Conservation (phyloP, 2,888 invertebrate species). For the Notodonta ziczac region DNA sequence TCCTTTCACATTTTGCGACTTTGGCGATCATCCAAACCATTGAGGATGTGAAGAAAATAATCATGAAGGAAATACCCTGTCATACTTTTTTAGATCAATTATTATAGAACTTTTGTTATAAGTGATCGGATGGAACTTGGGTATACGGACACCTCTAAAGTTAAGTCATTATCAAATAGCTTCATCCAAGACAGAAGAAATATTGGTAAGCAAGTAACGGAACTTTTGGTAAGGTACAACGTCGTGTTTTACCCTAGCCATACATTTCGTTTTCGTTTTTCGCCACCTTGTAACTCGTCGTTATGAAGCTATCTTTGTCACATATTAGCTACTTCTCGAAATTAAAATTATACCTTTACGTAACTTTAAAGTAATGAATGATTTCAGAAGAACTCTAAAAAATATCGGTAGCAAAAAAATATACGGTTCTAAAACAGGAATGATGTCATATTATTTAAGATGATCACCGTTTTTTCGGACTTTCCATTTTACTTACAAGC, state of each 20-base stretch:
- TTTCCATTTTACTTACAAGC: no score
- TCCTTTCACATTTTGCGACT: conserved; percentile 38
- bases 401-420: no score
- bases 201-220: neutral
- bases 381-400: no score
- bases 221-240: neutral
- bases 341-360: neutral
- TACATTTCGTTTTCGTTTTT: conserved; percentile 46
- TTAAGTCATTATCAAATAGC: no score
- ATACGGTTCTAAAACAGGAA: no score
- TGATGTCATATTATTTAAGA: no score
- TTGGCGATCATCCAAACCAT: conserved; percentile 29
- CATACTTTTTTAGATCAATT: no score
- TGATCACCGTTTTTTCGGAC: no score
- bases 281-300: conserved; percentile 33
- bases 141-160: no score
- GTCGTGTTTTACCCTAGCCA: conserved; percentile 47
- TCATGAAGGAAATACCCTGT: neutral
- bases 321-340: neutral
- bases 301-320: conserved; percentile 28
- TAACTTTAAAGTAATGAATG: no score
- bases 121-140: no score
- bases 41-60: neutral
- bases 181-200: neutral
- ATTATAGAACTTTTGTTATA: no score